These are phyloP conservation scores for Aleiodes testaceus DNA, from an alignment of 2,888 invertebrate genomes.

Conservation along the genomic window DNA sequence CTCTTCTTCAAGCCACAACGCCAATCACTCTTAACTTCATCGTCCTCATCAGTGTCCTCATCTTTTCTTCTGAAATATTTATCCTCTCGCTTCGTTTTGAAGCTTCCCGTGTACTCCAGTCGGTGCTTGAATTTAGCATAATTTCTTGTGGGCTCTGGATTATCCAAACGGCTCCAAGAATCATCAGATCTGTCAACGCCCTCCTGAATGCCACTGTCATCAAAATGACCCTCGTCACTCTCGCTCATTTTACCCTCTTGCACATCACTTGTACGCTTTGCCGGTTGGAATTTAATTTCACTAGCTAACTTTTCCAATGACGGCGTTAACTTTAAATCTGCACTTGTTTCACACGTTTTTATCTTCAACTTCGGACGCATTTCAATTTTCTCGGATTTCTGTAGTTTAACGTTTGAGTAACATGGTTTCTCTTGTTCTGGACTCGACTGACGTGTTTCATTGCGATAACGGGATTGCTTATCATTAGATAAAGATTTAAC, in stretches of 20 bases:
- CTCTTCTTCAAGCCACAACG: conserved; percentile 48
- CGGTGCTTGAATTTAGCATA: conserved; percentile 40
- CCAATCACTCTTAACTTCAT: conserved; percentile 24
- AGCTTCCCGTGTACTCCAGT: conserved; percentile 53
- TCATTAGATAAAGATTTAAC: conserved; percentile 51
- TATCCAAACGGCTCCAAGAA: conserved; percentile 50
- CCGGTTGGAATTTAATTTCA: conserved; percentile 66
- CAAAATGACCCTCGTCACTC: conserved; percentile 24
- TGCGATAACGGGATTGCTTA: conserved; percentile 49
- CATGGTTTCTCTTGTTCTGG: conserved; percentile 55
- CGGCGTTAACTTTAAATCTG: conserved; percentile 60
- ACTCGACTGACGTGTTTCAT: conserved; percentile 40
- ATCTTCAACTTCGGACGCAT: conserved; percentile 55
- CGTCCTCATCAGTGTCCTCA: conserved; percentile 38
- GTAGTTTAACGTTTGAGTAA: conserved; percentile 61
- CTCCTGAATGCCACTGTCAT: conserved; percentile 49
- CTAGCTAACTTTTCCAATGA: conserved; percentile 66
- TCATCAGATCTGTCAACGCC: conserved; percentile 58
- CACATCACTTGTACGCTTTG: conserved; percentile 49
- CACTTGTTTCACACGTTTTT: conserved; percentile 49
- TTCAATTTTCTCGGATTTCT: conserved; percentile 50
- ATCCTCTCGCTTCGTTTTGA: conserved; percentile 52
- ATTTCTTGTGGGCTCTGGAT: conserved; percentile 32
- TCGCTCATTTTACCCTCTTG: neutral
- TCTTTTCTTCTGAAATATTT: conserved; percentile 40